Conservation (phyloP, 2,797 vertebrate species). For the Lutra lutra region DNA sequence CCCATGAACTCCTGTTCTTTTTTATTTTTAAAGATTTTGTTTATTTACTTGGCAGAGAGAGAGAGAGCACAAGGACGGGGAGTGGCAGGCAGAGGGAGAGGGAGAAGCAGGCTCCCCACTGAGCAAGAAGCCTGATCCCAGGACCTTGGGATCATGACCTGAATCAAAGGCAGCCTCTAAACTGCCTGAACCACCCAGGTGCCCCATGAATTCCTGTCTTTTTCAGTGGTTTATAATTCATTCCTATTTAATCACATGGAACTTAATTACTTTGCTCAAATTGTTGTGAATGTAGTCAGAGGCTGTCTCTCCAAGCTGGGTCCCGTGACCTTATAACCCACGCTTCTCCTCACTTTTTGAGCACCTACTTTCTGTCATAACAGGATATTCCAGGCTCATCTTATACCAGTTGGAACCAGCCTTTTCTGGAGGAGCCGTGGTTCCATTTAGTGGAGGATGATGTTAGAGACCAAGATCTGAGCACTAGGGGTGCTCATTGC, state of each 20-base stretch:
- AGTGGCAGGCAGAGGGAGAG: not conserved
- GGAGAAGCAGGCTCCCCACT: not conserved
- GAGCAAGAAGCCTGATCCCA: not conserved
- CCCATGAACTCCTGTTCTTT: not conserved
- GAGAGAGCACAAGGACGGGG: not conserved
- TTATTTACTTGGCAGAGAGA: not conserved
- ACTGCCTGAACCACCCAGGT: not conserved
- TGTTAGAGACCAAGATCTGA: not conserved
- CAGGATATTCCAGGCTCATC: not conserved
- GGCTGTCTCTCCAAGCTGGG: not conserved
- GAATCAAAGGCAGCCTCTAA: too few species aligned
- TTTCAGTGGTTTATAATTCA: not conserved
- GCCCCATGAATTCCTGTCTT: not conserved
- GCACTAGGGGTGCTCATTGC: not conserved
- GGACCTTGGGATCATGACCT: too few species aligned
- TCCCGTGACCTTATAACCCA: not conserved
- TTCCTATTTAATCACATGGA: not conserved
- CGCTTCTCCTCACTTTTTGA: not conserved
- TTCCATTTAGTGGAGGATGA: not conserved
- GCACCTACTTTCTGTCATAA: not conserved
- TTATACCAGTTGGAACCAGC: not conserved
- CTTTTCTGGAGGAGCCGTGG: not conserved
- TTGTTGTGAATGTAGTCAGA: not conserved
- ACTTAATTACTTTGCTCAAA: not conserved
- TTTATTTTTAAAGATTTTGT: not conserved